Percentiles rank a stretch among this genome's conserved stretches.
These are phyloP conservation scores for Phlogophora meticulosa DNA, from an alignment of 2,888 invertebrate species.

Conservation along the genomic window DNA sequence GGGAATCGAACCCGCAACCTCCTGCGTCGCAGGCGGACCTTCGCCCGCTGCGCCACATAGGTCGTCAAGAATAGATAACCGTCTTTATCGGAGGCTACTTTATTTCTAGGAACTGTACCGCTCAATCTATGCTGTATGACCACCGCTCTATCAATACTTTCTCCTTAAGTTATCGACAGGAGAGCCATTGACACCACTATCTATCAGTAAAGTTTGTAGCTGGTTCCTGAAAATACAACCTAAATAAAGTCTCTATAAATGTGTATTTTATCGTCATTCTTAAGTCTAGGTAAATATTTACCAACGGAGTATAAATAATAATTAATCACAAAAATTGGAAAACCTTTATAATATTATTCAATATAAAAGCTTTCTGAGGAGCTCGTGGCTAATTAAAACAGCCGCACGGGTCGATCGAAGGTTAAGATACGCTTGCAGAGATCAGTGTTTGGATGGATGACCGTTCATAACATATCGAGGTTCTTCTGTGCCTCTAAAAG, in stretches of 20 bases:
- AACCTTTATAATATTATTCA: conserved; percentile 10
- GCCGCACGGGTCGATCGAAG: too few relatives aligned
- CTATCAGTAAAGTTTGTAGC: conserved; percentile 35
- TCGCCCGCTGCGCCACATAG: too few relatives aligned
- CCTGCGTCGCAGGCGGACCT: too few relatives aligned
- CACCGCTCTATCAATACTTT: conserved; percentile 44
- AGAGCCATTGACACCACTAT: conserved; percentile 45
- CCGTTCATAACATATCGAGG: too few relatives aligned
- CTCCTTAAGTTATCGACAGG: conserved; percentile 45
- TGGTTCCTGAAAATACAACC: conserved; percentile 28
- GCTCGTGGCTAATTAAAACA: too few relatives aligned
- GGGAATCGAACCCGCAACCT: too few relatives aligned
- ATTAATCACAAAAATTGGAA: background rate
- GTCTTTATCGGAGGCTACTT: too few relatives aligned
- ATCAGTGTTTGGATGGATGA: too few relatives aligned
- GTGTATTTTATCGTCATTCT: conserved; percentile 29
- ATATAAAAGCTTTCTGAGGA: background rate
- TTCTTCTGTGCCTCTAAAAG: too few relatives aligned
- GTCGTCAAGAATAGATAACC: too few relatives aligned
- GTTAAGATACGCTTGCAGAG: too few relatives aligned
- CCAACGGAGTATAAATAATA: background rate
- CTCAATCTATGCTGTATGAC: background rate
- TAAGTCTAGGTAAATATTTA: conserved; percentile 16
- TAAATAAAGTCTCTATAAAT: conserved; percentile 7
- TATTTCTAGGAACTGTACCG: background rate